phyloP scores from a whole-genome alignment of 2,888 invertebrate genomes.

The Aspidiotus destructor region DNA sequence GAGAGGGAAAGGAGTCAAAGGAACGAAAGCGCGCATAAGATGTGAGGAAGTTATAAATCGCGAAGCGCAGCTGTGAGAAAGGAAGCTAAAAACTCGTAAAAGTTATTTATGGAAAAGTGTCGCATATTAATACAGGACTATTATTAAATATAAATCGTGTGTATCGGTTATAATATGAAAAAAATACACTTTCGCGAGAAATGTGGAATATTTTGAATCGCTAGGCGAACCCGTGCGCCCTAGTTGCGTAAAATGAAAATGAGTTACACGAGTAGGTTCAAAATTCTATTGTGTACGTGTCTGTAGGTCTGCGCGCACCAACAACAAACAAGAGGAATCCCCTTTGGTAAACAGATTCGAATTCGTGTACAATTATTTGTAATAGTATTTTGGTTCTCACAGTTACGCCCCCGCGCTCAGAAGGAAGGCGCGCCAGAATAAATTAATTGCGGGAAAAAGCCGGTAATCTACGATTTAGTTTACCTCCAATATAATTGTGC shows the following conservation, averaged over 20 bases:
- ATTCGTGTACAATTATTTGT: background rate
- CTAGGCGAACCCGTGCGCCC: too few relatives aligned
- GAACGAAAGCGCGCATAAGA: too few relatives aligned
- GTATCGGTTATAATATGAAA: background rate
- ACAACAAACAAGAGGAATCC: background rate
- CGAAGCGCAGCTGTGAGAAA: background rate
- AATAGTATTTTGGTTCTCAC: background rate
- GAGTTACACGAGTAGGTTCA: background rate
- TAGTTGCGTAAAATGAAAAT: background rate
- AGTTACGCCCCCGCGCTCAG: too few relatives aligned
- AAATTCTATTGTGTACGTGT: too few relatives aligned
- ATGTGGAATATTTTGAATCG: too few relatives aligned
- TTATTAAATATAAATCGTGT: slow-evolving; percentile 1
- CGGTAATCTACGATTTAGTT: too few relatives aligned
- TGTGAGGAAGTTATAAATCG: slow-evolving; percentile 3
- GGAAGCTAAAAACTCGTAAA: background rate
- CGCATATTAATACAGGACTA: background rate
- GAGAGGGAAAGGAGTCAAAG: too few relatives aligned
- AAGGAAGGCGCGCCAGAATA: too few relatives aligned
- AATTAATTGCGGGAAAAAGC: too few relatives aligned
- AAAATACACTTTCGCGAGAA: background rate
- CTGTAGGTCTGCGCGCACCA: too few relatives aligned
- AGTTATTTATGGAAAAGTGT: background rate
- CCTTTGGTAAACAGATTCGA: slow-evolving; percentile 1
- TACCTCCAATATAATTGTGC: too few relatives aligned